These are phyloP conservation scores for Caenorhabditis becei DNA, from an alignment of 2,888 invertebrate genomes.

Conservation along the genomic window DNA sequence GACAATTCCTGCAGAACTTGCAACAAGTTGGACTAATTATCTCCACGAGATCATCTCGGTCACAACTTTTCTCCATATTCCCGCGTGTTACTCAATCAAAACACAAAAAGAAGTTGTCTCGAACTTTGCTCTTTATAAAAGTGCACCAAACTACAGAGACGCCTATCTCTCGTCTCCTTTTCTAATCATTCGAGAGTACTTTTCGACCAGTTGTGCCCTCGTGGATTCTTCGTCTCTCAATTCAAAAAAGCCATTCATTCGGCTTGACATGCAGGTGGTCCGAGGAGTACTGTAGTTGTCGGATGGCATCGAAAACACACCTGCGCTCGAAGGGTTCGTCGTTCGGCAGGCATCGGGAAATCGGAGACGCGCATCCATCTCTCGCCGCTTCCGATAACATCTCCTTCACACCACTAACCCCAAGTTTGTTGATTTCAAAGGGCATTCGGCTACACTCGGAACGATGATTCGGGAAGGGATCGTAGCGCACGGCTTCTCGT, in stretches of 20 bases:
- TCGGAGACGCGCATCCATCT: conserved; percentile 20
- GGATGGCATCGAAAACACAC: conserved; percentile 22
- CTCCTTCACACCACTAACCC: conserved; percentile 32
- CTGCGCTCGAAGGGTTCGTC: conserved; percentile 13
- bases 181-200: neutral
- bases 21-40: neutral
- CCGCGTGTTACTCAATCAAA: neutral
- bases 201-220: no score
- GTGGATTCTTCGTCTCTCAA: no score
- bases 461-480: neutral
- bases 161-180: neutral
- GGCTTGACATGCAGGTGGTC: conserved; percentile 31
- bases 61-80: neutral
- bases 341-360: neutral
- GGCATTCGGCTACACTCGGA: conserved; percentile 8
- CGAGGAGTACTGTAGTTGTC: conserved; percentile 7
- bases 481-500: conserved; percentile 6
- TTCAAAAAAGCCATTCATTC: conserved; percentile 25
- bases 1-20: neutral
- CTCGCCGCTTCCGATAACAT: conserved; percentile 12
- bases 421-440: conserved; percentile 22
- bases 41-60: neutral
- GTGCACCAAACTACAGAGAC: conserved; percentile 21
- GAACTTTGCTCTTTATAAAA: conserved; percentile 19
- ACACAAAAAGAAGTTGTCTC: neutral